Base-by-base conservation (phyloP, 2,888 invertebrate genomes). In the Philereme transversata region DNA sequence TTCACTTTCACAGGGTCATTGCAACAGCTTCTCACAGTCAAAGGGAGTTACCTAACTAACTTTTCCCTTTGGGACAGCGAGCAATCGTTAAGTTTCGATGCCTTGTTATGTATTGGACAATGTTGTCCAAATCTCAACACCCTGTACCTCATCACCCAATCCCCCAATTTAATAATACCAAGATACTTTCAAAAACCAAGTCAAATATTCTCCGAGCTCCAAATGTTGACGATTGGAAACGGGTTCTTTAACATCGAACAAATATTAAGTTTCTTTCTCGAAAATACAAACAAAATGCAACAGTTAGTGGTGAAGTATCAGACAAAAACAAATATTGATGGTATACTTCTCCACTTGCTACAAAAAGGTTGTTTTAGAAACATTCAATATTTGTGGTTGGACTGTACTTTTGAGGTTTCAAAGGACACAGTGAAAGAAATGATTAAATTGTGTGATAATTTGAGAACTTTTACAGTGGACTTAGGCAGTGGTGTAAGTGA, bases 51-150 rank as follows among this genome's bases (percentile, higher is more conserved):
- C 72, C 79, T 93, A 58, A 90, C 91, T 49, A 87, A 91, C 70
- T 92, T 93, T 59, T 87, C 90, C 0, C 68, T 93, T 11, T 89
- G 89, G 89, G 92, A 92, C 68, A 87, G 87, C 5, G 92, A 92
- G 44, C 84, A 89, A 65, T 84, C 87, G 0, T 69, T 93, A 49
- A 86, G 80, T 56, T 76, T 90, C 36, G 89, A 92, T 45, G 84
- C 87, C 4, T 73, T 93, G 4, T 49, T 90, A 33, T 79, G 82
- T 4, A 82, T 93, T 46, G 93, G 93, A 5, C 72, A 68, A 22
- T 83, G 76, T 72, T 93, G 93, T 69, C 91, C 92, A 10, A 88
- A 92, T 63, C 78, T 93, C 5, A 77, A 68, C 33, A 84, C 84
- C 2, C 78, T 93, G n/a, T 87, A 86, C 66, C 74, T 93, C 5